Percentiles rank a stretch among this genome's conserved stretches.
phyloP scores from a whole-genome alignment of 2,888 invertebrate genomes.

The Trisateles emortualis region DNA sequence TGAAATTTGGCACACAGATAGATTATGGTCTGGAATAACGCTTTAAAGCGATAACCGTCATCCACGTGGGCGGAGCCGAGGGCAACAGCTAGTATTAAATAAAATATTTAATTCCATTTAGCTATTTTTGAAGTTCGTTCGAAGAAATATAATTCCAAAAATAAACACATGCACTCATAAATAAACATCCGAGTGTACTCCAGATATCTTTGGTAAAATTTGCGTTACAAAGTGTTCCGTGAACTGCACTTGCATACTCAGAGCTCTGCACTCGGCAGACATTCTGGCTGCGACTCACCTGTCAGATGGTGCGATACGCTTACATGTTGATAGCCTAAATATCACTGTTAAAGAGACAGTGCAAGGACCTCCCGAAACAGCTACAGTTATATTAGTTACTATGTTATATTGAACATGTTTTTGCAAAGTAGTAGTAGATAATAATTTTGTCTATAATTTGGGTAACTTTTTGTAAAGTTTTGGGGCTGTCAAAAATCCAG shows the following conservation, averaged over 20 bases:
- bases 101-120: neutral
- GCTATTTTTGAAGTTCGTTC: neutral
- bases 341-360: constrained; percentile 45
- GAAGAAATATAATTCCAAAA: neutral
- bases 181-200: constrained; percentile 15
- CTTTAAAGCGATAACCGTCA: no score
- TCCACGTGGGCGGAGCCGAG: no score
- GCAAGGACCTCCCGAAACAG: constrained; percentile 60
- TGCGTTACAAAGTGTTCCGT: constrained; percentile 54
- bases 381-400: constrained; percentile 39
- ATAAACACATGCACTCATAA: constrained; percentile 13
- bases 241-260: constrained; percentile 47
- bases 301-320: constrained; percentile 53
- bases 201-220: constrained; percentile 35
- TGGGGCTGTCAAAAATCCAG: no score
- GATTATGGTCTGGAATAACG: no score
- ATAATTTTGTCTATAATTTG: neutral
- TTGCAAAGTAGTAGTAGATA: constrained; percentile 1
- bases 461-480: no score
- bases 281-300: constrained; percentile 61
- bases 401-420: constrained; percentile 8
- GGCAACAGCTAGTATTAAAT: no score
- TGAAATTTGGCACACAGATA: no score
- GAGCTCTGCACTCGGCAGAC: constrained; percentile 51
- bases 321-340: constrained; percentile 48